Base-by-base conservation (phyloP, 2,888 invertebrate genomes). In the Sthenelais limicola region DNA sequence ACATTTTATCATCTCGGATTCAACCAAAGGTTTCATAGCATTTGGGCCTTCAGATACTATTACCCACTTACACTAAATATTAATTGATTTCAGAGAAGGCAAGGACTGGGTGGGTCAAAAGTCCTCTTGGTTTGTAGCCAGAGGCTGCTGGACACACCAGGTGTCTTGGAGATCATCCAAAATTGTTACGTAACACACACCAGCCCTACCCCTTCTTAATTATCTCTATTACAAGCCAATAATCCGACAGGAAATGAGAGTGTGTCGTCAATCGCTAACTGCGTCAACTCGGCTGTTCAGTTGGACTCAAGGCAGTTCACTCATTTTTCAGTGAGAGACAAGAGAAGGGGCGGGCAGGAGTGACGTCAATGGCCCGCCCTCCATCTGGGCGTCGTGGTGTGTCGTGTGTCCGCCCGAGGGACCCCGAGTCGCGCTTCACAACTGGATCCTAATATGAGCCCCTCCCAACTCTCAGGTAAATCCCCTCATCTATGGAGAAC, bases 171-270 rank as follows among this genome's bases (percentile, higher is more conserved):
- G 62, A 62, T 62, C 62, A 24, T 26, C 9, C 9, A 21, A 9
- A 12, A 2, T 2, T 4, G 24, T 62, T 35, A 62, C 62, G 62
- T 62, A 62, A 62, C 21, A 15, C 2, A 24, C 62, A 9, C 15
- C 43, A 35, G 18, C 30, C 33, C 56, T 56, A 32, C 30, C 56
- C 56, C 56, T 15, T 62, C 15, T 21, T 35, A 62, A 62, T 62
- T 62, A 62, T 35, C 62, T 62, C 62, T 21, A 62, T 62, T 62
- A 62, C 62, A 24, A 3, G 38, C 38, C 38, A 43, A 62, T 62
- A 35, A 62, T 24, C n/a, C 9, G 62, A 21, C 62, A 38, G 62
- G 62, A 62, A 62, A 62, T 62, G 62, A 62, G 43, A 62, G 62
- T 38, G 62, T 38, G 35, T 24, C n/a, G 38, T 38, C 38, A 38